phyloP scores from a whole-genome alignment of 2,113 vertebrate genomes.

The Dunckerocampus dactyliophorus region DNA sequence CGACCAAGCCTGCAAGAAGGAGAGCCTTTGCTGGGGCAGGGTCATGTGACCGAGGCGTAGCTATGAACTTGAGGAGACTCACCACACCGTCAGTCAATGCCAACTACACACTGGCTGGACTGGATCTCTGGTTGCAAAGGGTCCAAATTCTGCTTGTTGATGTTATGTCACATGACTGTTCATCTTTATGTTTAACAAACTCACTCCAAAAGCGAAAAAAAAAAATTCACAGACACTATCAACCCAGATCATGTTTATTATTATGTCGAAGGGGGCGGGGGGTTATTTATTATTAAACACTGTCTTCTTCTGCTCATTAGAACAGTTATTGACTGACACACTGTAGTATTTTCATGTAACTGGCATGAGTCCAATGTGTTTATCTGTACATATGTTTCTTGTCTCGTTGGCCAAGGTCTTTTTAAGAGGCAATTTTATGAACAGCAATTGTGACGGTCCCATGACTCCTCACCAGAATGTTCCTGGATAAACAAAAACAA shows the following conservation, averaged over 20 bases:
- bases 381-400: not conserved
- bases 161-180: not conserved
- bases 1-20: slow-evolving; percentile 27
- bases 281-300: not conserved
- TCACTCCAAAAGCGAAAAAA: slow-evolving; percentile 27
- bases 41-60: slow-evolving; percentile 60
- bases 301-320: slow-evolving; percentile 4
- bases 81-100: not conserved
- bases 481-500: slow-evolving; percentile 68
- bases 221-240: slow-evolving; percentile 18
- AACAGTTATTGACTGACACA: not conserved
- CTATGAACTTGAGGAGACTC: slow-evolving; percentile 10
- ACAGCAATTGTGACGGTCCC: slow-evolving; percentile 90
- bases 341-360: not conserved
- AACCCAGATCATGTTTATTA: not conserved
- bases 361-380: not conserved
- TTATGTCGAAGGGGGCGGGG: too few species aligned
- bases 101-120: not conserved
- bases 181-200: not conserved
- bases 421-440: slow-evolving; percentile 90
- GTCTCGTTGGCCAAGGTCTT: not conserved
- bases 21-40: slow-evolving; percentile 17
- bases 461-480: slow-evolving; percentile 90
- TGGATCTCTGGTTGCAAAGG: not conserved
- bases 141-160: not conserved